Evolutionary conservation across 2,113 vertebrate species (phyloP).

Genomic region (Sphyrna mokarran): DNA sequence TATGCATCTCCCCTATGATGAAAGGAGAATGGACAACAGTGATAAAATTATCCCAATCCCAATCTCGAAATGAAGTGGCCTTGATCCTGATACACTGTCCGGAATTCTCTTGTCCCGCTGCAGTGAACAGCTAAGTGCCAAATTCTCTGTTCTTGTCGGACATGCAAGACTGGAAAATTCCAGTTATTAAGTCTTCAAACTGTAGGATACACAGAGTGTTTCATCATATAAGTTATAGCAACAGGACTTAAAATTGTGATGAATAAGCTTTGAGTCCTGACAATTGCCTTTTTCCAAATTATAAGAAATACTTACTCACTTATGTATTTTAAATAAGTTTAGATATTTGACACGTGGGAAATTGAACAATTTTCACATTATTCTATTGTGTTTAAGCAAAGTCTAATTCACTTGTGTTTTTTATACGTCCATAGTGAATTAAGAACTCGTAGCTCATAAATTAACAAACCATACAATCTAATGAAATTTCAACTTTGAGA

Average conservation of each 20-base stretch:
- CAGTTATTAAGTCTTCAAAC: not conserved
- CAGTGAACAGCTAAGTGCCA: no score
- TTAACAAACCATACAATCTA: not conserved
- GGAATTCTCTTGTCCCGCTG: no score
- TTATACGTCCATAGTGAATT: not conserved
- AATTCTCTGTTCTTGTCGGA: no score
- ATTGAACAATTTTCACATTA: not conserved
- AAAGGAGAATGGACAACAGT: not conserved
- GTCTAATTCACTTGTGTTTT: not conserved
- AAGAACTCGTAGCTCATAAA: not conserved
- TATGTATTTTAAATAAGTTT: not conserved
- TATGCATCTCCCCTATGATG: not conserved
- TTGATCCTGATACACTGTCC: no score
- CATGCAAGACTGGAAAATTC: no score
- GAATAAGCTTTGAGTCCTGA: not conserved
- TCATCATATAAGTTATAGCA: not conserved
- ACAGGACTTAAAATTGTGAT: not conserved
- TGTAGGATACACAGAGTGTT: not conserved
- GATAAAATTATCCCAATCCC: not conserved
- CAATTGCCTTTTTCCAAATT: not conserved
- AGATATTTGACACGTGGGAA: not conserved
- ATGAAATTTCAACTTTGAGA: not conserved
- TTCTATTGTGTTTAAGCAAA: not conserved
- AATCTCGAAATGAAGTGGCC: not conserved
- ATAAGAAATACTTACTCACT: not conserved